A percentile compares a stretch with the other conserved stretches of the same genome.
Conservation (phyloP, 2,888 invertebrate species). For the Hirudinaria manillensis region DNA sequence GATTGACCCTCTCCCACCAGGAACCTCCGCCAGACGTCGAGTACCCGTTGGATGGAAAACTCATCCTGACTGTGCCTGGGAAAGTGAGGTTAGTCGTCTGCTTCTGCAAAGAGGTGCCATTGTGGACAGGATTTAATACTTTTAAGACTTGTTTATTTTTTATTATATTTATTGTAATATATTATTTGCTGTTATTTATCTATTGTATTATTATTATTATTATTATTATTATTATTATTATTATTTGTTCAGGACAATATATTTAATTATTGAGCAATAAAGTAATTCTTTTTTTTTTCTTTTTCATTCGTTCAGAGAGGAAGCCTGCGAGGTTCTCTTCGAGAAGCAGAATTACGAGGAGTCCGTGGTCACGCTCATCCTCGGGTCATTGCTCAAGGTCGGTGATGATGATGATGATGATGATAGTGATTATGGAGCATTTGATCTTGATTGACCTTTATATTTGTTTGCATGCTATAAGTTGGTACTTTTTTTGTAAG, state of each 20-base stretch:
- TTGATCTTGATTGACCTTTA: background rate
- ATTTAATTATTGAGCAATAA: too few species aligned
- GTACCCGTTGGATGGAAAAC: constrained; percentile 64
- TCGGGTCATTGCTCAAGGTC: constrained; percentile 65
- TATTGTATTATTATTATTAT: too few species aligned
- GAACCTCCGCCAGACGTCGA: constrained; percentile 58
- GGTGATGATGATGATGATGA: background rate
- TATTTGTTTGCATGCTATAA: background rate
- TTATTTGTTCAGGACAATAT: too few species aligned
- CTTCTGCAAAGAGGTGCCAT: background rate
- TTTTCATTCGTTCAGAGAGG: constrained; percentile 34
- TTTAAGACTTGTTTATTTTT: background rate
- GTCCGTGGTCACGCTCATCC: constrained; percentile 74
- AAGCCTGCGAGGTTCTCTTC: constrained; percentile 40
- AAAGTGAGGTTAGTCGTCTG: constrained; percentile 55
- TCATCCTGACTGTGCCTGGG: constrained; percentile 64
- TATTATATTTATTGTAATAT: background rate
- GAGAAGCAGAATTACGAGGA: constrained; percentile 70
- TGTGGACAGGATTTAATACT: background rate
- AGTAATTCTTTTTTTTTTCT: too few species aligned
- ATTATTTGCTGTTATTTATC: too few species aligned
- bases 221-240: too few species aligned
- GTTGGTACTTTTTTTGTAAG: background rate
- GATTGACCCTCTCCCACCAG: background rate
- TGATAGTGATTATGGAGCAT: background rate